These are phyloP conservation scores for Chloropsis hardwickii DNA, from an alignment of 2,113 vertebrate species.

Conservation along the genomic window DNA sequence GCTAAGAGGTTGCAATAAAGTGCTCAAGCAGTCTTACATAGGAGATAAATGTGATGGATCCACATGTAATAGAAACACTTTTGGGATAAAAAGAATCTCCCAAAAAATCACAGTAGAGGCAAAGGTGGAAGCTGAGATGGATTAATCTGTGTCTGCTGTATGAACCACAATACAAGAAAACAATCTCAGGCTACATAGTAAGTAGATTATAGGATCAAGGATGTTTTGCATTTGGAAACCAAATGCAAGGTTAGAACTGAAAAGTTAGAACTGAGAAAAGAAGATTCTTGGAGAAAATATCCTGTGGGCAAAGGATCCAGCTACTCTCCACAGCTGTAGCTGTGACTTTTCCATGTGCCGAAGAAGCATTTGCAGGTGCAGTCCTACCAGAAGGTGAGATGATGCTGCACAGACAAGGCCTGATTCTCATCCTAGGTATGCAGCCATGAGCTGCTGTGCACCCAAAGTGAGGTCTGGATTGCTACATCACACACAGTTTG, in stretches of 20 bases:
- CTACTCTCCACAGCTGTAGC: background rate
- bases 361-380: background rate
- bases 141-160: background rate
- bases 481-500: background rate
- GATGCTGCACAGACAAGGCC: background rate
- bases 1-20: conserved; percentile 21
- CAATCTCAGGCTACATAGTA: background rate
- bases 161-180: background rate
- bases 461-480: background rate
- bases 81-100: conserved; percentile 1
- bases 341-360: background rate
- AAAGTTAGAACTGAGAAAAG: background rate
- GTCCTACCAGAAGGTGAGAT: background rate
- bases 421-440: background rate
- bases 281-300: background rate
- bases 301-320: background rate
- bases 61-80: background rate
- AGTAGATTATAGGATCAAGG: background rate
- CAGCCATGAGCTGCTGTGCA: background rate
- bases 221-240: background rate
- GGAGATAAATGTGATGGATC: conserved; percentile 16
- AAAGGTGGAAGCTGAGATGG: background rate
- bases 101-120: background rate
- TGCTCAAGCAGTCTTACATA: conserved; percentile 18
- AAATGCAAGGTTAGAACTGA: background rate